Evolutionary conservation across 1,140 invertebrate species (phyloP).

Genomic region (Drosophila sp.): DNA sequence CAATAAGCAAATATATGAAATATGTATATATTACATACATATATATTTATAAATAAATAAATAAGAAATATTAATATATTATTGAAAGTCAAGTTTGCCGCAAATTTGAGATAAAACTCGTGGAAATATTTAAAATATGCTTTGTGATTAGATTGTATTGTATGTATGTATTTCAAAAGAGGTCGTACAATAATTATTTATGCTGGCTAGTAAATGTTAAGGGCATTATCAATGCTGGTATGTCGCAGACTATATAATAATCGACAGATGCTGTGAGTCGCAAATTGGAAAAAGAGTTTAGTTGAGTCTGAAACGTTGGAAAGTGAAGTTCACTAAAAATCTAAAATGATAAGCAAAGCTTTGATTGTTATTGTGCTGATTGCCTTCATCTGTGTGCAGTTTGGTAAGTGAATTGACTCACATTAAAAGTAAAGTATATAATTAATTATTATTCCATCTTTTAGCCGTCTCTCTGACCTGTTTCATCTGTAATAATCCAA

Average conservation of each 20-base stretch:
- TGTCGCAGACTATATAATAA: neutral
- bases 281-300: neutral
- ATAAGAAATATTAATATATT: too few relatives aligned
- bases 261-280: neutral
- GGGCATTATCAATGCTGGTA: neutral
- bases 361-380: conserved; percentile 39
- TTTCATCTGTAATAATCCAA: conserved; percentile 49
- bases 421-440: neutral
- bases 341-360: conserved; percentile 48
- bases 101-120: too few relatives aligned
- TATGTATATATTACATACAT: too few relatives aligned
- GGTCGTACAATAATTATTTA: too few relatives aligned
- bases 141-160: too few relatives aligned
- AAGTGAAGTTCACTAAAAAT: neutral
- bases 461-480: conserved; percentile 57
- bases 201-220: neutral
- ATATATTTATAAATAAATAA: too few relatives aligned
- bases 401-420: conserved; percentile 43
- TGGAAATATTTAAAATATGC: too few relatives aligned
- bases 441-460: neutral
- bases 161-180: too few relatives aligned
- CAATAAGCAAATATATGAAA: too few relatives aligned
- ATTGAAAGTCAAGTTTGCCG: too few relatives aligned
- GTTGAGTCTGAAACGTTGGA: neutral
- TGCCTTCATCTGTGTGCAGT: conserved; percentile 52